phyloP scores from a whole-genome alignment of 2,888 invertebrate genomes.

The Podabrus alpinus region DNA sequence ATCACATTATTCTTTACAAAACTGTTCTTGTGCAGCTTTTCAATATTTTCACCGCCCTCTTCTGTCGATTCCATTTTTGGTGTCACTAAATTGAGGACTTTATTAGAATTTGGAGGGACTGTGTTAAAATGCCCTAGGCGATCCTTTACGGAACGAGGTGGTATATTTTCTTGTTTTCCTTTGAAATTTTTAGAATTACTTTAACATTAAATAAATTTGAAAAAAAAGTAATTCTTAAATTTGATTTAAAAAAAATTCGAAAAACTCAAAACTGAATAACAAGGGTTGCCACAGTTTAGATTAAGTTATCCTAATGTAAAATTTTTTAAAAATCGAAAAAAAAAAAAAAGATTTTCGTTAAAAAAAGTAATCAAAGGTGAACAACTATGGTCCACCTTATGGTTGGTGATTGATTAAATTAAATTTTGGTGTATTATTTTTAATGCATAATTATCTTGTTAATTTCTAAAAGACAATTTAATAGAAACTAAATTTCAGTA shows the following conservation, averaged over 20 bases:
- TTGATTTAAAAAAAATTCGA: neutral
- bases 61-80: slow-evolving; percentile 49
- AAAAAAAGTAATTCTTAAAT: neutral
- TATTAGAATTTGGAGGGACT: slow-evolving; percentile 51
- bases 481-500: too few relatives aligned
- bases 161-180: slow-evolving; percentile 67
- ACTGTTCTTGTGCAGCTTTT: slow-evolving; percentile 24
- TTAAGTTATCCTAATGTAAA: too few relatives aligned
- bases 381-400: too few relatives aligned
- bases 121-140: slow-evolving; percentile 54
- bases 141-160: slow-evolving; percentile 57
- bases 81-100: slow-evolving; percentile 55
- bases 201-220: neutral
- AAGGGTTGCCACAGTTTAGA: neutral
- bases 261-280: neutral
- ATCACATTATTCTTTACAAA: slow-evolving; percentile 29
- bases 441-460: too few relatives aligned
- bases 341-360: too few relatives aligned
- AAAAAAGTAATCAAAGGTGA: too few relatives aligned
- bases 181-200: slow-evolving; percentile 38
- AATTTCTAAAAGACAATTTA: too few relatives aligned
- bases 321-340: too few relatives aligned
- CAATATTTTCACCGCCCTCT: slow-evolving; percentile 19
- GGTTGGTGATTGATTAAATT: too few relatives aligned
- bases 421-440: too few relatives aligned